phyloP scores from a whole-genome alignment of 2,888 invertebrate genomes.

The Elaeidobius kamerunicus region DNA sequence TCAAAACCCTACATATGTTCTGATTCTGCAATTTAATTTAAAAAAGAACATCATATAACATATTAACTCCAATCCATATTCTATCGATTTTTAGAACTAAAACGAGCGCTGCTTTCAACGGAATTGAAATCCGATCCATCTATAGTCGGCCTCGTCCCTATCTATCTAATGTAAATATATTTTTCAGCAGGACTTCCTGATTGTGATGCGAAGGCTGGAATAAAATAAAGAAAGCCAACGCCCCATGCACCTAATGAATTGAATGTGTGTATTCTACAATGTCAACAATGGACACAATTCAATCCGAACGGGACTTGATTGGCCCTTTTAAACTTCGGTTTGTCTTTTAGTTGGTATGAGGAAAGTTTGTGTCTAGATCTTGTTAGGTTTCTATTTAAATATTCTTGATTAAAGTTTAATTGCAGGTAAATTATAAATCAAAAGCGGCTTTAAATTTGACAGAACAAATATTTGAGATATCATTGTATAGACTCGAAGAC shows the following conservation, averaged over 20 bases:
- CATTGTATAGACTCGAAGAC: too few species aligned
- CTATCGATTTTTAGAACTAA: conserved; percentile 11
- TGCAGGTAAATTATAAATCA: too few species aligned
- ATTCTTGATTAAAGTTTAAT: neutral
- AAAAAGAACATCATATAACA: too few species aligned
- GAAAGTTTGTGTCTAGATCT: neutral
- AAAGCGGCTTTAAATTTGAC: too few species aligned
- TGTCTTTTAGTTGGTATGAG: conserved; percentile 19
- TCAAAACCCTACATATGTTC: too few species aligned
- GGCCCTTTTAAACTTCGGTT: conserved; percentile 36
- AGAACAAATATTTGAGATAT: too few species aligned
- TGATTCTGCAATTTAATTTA: too few species aligned
- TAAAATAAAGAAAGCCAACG: conserved; percentile 37
- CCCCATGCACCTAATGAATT: conserved; percentile 47
- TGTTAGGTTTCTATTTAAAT: too few species aligned
- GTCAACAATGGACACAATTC: conserved; percentile 49
- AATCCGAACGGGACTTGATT: conserved; percentile 44
- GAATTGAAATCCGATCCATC: conserved; percentile 43
- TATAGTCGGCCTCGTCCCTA: too few species aligned
- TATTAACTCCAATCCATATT: too few species aligned
- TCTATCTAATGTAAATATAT: conserved; percentile 43
- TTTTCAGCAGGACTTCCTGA: conserved; percentile 45
- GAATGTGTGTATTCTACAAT: conserved; percentile 50
- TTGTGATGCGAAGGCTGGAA: conserved; percentile 33
- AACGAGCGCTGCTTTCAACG: conserved; percentile 37